These are phyloP conservation scores for Ruditapes philippinarum DNA, from an alignment of 1,140 invertebrate species.

Conservation along the genomic window DNA sequence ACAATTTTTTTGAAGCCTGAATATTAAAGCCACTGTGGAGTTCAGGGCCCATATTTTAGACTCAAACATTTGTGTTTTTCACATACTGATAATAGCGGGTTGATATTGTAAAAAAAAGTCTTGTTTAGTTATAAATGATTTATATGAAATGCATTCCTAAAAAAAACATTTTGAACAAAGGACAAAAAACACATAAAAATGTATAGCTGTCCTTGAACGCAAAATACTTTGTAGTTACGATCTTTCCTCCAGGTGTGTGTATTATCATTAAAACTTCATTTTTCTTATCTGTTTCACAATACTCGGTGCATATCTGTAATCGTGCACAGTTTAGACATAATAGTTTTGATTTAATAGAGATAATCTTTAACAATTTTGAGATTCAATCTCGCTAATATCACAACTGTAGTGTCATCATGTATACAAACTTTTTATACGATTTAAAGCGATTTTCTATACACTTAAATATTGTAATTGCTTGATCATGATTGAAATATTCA, in stretches of 20 bases:
- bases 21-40: background rate
- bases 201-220: no score
- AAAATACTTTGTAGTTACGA: background rate
- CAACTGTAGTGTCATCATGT: background rate
- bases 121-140: no score
- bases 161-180: no score
- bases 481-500: background rate
- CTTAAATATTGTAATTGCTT: background rate
- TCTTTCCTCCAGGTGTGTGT: background rate
- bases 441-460: background rate
- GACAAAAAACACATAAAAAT: no score
- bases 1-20: background rate
- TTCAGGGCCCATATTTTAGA: no score
- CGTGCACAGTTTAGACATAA: background rate
- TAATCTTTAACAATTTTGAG: background rate
- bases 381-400: background rate
- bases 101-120: no score
- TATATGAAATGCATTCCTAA: no score
- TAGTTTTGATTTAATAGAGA: slow-evolving; percentile 1
- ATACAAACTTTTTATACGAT: slow-evolving; percentile 2
- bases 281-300: slow-evolving; percentile 22
- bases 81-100: no score
- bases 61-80: no score
- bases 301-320: background rate
- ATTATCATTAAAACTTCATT: background rate